Base-by-base conservation (phyloP, 2,888 invertebrate genomes). In the Drosophila sordidula region DNA sequence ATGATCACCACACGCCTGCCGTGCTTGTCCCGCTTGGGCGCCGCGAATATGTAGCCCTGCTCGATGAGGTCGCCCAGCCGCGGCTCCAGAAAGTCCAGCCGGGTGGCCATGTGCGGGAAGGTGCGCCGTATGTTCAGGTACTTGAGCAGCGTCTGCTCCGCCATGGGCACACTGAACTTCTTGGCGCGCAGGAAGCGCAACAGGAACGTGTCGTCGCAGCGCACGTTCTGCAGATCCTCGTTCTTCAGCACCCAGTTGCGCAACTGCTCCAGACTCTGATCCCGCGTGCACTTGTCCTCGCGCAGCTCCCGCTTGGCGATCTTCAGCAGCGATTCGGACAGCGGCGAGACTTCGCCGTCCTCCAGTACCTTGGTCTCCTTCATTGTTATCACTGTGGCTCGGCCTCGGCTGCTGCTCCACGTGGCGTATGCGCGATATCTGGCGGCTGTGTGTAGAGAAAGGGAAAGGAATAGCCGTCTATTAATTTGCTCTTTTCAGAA, bases 141-240 rank as follows among this genome's bases (percentile, higher is more conserved):
- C 90, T 97, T 96, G 18, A 97, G 93, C 39, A 97, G 90, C 46
- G 95, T 94, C 89, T 96, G 96, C 90, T 96, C 95, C 0, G 96
- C 95, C 95, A 96, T 95, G 2, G 95, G 95, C 34, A 97, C 93
- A 88, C 96, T 96, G 93, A 94, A 97, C 91, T 96, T 97, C 90
- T 96, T 96, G 69, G 95, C 95, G 2, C 96, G 94, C 64, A 97
- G 93, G 89, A 96, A 97, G 51, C 96, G 93, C 76, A 97, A 92
- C 57, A 96, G 93, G 90, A 97, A 97, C 46, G 93, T 93, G 69
- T 95, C 95, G 91, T 96, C 96, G 89, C 93, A 93, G 67, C 96
- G 93, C 59, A 95, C 94, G 90, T 96, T 95, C 87, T 93, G 93
- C 67, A 96, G 93, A 86, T 96, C 96, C 25, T 92, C 92, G 87